Evolutionary conservation across 2,113 vertebrate species (phyloP), one percentile per base, ranked within the genome.

Genomic region (Melanerpes aurifrons): DNA sequence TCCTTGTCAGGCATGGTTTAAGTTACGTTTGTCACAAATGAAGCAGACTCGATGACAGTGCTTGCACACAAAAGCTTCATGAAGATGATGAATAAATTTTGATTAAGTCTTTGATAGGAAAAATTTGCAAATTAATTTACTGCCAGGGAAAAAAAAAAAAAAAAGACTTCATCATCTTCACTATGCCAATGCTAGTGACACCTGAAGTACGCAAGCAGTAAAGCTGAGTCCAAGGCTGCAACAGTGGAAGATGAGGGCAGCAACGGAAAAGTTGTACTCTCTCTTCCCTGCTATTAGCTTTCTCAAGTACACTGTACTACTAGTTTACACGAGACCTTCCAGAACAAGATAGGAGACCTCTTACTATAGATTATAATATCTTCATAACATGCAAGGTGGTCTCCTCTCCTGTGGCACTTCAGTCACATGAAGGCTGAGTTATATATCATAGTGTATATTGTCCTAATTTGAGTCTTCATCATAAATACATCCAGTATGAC

Each of bases 1-100:
- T 32, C 64, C 48, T 90, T 93, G 64, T 96, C 95, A 94, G 85
- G 87, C 61, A 76, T 94, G 92, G 82, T 94, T 97, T 84, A 83
- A 90, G 56, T 92, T 93, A 91, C 76, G 50, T 88, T 93, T 92
- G 87, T 90, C 95, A 90, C 28, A 86, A 94, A 95, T 61, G 76
- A 80, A 92, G 62, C 40, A 90, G 61, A 56, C 50, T 89, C 83
- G 63, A 85, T 81, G 75, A 85, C 62, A 89, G 82, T 86, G 70
- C 86, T 96, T 54, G 26, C 91, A 86, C 67, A 91, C 87, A 88
- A 95, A 94, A 81, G 28, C 54, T 95, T 96, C 89, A 94, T 89
- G 92, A 48, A 83, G 57, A 79, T 31, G 54, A 89, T 67, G 35
- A 93, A 89, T 77, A 89, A 19, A 88, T 97, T 95, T 93, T 95